A percentile compares a stretch with the other conserved stretches of the same genome.
Evolutionary conservation across 2,797 vertebrate species (phyloP).

Genomic region (Paguma larvata): DNA sequence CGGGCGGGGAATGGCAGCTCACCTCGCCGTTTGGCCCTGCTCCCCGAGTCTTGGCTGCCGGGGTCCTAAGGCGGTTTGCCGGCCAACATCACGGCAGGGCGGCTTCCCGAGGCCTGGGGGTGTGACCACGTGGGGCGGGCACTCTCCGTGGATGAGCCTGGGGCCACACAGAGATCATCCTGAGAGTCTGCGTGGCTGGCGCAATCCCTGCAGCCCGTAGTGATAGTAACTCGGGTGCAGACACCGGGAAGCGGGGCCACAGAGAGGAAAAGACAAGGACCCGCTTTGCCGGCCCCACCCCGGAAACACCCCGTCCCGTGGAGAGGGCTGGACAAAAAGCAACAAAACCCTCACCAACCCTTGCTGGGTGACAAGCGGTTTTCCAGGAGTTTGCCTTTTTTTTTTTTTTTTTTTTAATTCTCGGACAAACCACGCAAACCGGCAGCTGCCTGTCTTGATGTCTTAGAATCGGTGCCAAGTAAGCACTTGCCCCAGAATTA

Average conservation of each 20-base stretch:
- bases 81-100: not conserved
- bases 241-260: not conserved
- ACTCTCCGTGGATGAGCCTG: not conserved
- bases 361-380: rapidly evolving
- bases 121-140: not conserved
- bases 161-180: rapidly evolving
- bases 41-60: not conserved
- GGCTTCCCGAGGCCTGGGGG: not conserved
- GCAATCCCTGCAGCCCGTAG: rapidly evolving
- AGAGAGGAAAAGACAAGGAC: rapidly evolving
- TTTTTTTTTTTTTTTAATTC: not conserved
- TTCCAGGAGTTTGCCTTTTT: rapidly evolving
- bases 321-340: no score
- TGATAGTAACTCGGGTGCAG: not conserved
- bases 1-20: not conserved
- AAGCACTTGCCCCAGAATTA: not conserved
- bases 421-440: not conserved
- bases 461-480: not conserved
- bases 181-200: not conserved
- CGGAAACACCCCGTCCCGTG: not conserved
- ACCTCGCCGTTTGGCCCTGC: rapidly evolving
- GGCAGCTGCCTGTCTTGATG: not conserved
- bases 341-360: rapidly evolving
- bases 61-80: rapidly evolving
- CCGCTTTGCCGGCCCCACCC: not conserved